Conservation (phyloP, 2,888 invertebrate species). For the Baronia brevicornis region DNA sequence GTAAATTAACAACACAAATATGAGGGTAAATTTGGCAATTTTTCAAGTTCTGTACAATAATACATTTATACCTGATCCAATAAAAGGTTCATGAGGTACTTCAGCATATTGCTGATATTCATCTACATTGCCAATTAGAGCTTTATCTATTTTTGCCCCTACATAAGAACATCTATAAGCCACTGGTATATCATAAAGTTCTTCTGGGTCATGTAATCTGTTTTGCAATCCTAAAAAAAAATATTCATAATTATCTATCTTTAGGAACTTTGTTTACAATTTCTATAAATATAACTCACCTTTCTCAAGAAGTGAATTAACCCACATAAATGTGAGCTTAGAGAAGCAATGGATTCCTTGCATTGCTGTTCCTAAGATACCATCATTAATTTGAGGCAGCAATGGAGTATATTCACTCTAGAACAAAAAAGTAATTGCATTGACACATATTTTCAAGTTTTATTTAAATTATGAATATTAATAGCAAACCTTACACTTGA, state of each 20-base stretch:
- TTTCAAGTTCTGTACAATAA: conserved; percentile 7
- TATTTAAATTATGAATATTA: too few species aligned
- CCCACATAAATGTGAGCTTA: conserved; percentile 90
- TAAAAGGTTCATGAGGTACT: conserved; percentile 66
- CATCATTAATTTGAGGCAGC: conserved; percentile 80
- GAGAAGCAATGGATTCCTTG: conserved; percentile 82
- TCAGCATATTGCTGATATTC: conserved; percentile 60
- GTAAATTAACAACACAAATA: conserved; percentile 1
- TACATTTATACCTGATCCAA: conserved; percentile 46
- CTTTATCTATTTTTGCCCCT: conserved; percentile 75
- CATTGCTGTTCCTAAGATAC: conserved; percentile 87
- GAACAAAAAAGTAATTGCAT: too few species aligned
- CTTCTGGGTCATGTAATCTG: conserved; percentile 83
- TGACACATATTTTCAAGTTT: too few species aligned
- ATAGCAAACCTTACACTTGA: conserved; percentile 58
- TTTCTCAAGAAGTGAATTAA: conserved; percentile 87
- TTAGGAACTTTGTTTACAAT: neutral
- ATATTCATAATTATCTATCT: conserved; percentile 2
- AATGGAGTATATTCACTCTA: conserved; percentile 79
- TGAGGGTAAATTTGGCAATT: neutral
- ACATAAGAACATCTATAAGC: conserved; percentile 77
- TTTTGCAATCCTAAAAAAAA: conserved; percentile 75
- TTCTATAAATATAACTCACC: conserved; percentile 48
- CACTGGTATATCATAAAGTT: conserved; percentile 87
- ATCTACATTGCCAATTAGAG: conserved; percentile 71